Evolutionary conservation across 2,888 invertebrate species (phyloP).

Genomic region (Dromius quadrimaculatus): DNA sequence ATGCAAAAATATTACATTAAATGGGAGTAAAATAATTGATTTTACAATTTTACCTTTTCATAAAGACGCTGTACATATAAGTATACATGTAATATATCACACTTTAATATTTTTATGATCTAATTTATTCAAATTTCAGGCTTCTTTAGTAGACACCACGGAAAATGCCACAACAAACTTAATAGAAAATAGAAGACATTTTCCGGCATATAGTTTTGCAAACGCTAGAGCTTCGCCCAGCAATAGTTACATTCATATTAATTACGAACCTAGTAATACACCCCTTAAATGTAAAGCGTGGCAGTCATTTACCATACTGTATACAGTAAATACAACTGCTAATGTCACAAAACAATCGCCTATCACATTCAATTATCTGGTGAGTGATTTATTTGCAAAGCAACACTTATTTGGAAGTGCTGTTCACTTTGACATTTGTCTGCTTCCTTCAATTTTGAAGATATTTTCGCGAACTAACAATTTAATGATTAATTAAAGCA

Average conservation of each 20-base stretch:
- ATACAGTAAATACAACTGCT: constrained; percentile 56
- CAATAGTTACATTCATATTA: constrained; percentile 61
- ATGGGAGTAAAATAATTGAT: constrained; percentile 57
- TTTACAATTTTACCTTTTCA: constrained; percentile 63
- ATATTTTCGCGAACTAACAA: too few relatives aligned
- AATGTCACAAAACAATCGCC: constrained; percentile 38
- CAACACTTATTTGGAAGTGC: too few relatives aligned
- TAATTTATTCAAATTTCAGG: not conserved
- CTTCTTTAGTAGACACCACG: not conserved
- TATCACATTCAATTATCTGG: constrained; percentile 54
- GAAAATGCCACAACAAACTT: constrained; percentile 6
- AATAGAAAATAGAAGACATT: not conserved
- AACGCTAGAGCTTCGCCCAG: constrained; percentile 62
- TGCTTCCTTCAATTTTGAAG: too few relatives aligned
- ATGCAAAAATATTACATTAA: constrained; percentile 60
- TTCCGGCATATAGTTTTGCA: not conserved
- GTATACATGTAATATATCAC: constrained; percentile 60
- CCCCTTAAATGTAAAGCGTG: constrained; percentile 60
- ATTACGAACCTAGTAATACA: constrained; percentile 58
- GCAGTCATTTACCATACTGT: constrained; percentile 62
- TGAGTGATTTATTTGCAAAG: too few relatives aligned
- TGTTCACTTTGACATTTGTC: too few relatives aligned
- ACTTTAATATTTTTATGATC: not conserved
- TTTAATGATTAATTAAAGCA: too few relatives aligned
- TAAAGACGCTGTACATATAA: constrained; percentile 61